These are phyloP conservation scores for Calephelis perditalis DNA, from an alignment of 2,888 invertebrate genomes.

Conservation along the genomic window DNA sequence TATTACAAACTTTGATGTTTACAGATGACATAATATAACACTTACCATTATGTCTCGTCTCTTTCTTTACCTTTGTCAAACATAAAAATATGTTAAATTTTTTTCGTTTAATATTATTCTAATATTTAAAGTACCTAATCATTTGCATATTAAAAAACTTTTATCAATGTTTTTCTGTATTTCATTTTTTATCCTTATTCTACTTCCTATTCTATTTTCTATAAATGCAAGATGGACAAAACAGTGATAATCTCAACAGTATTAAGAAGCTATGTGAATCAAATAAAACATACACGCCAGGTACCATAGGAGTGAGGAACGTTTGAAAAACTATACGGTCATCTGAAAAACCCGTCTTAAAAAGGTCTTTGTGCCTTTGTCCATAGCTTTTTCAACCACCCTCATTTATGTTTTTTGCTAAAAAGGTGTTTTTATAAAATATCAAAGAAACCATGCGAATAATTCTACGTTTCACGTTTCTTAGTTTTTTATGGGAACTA, in stretches of 20 bases:
- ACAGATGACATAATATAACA: too few species aligned
- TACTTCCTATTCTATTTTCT: too few species aligned
- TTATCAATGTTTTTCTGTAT: too few species aligned
- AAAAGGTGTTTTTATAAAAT: conserved; percentile 70
- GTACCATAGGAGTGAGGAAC: conserved; percentile 25
- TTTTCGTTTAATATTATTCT: too few species aligned
- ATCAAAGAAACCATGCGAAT: conserved; percentile 75
- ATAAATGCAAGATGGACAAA: too few species aligned
- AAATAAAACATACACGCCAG: conserved; percentile 19
- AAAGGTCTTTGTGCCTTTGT: conserved; percentile 68
- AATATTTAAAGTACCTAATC: too few species aligned
- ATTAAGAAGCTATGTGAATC: neutral
- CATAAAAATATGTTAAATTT: too few species aligned
- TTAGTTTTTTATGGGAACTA: conserved; percentile 49
- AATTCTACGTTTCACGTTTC: conserved; percentile 76
- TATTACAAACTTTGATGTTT: too few species aligned
- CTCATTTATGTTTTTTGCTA: conserved; percentile 66
- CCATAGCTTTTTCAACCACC: conserved; percentile 61
- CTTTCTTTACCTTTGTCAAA: too few species aligned
- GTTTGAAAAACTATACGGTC: conserved; percentile 53
- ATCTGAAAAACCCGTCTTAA: conserved; percentile 59
- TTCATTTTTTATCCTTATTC: too few species aligned
- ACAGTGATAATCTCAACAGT: neutral
- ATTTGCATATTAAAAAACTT: too few species aligned
- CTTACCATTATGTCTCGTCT: too few species aligned